phyloP scores from a whole-genome alignment of 1,140 invertebrate species.

The Temnothorax longispinosus region DNA sequence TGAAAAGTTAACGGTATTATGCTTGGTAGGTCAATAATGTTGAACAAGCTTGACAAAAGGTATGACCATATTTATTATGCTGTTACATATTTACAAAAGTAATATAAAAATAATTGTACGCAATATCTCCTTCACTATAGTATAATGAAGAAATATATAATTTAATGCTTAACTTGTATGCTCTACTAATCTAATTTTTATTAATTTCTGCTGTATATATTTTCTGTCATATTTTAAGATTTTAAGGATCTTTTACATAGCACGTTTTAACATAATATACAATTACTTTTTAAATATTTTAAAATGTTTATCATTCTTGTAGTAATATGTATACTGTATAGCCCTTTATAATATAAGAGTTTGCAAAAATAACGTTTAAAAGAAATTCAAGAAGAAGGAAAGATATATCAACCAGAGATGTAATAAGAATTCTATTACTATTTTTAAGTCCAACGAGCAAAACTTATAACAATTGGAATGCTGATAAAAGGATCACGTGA shows the following conservation, averaged over 20 bases:
- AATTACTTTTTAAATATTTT: background rate
- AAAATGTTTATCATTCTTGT: background rate
- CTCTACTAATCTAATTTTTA: background rate
- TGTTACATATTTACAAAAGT: too few relatives aligned
- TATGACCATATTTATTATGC: too few relatives aligned
- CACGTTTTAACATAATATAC: background rate
- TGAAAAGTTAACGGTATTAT: too few relatives aligned
- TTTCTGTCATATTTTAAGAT: background rate
- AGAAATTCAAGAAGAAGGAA: background rate
- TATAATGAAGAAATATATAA: too few relatives aligned
- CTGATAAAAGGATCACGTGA: constrained; percentile 21
- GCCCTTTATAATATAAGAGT: background rate
- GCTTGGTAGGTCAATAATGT: too few relatives aligned
- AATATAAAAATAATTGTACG: too few relatives aligned
- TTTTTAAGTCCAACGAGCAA: background rate
- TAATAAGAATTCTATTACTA: constrained; percentile 12
- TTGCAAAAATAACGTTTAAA: background rate
- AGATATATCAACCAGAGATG: background rate
- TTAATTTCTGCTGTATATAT: background rate
- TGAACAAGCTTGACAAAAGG: too few relatives aligned
- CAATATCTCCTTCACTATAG: too few relatives aligned
- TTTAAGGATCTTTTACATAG: background rate
- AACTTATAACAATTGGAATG: constrained; percentile 20
- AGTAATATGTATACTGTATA: background rate
- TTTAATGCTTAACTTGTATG: too few relatives aligned